These are phyloP conservation scores for Nephrotoma appendiculata DNA, from an alignment of 2,888 invertebrate genomes.

Conservation along the genomic window DNA sequence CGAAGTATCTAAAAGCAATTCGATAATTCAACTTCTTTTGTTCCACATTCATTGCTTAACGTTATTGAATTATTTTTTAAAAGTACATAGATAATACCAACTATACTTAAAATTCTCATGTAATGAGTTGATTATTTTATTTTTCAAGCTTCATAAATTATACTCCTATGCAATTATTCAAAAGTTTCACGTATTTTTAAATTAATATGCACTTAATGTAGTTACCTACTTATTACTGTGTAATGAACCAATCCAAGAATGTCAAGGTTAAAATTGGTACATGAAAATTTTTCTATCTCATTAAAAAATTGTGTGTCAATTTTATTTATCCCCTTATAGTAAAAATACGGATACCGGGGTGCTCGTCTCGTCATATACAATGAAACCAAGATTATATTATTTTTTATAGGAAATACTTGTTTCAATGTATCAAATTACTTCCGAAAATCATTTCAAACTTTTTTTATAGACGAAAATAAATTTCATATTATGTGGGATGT, in stretches of 20 bases:
- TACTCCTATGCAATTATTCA: not conserved
- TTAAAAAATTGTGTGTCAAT: not conserved
- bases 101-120: not conserved
- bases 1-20: not conserved
- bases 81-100: not conserved
- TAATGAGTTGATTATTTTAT: not conserved
- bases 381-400: not conserved
- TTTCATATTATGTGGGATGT: not conserved
- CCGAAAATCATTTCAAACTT: not conserved
- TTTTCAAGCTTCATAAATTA: not conserved
- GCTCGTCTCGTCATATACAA: not conserved
- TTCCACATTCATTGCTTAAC: not conserved
- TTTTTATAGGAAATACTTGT: not conserved
- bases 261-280: not conserved
- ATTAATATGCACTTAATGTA: not conserved
- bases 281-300: not conserved
- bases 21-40: not conserved
- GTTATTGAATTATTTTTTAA: not conserved
- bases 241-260: not conserved
- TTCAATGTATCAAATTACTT: not conserved
- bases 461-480: not conserved
- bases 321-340: not conserved
- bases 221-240: not conserved
- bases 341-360: not conserved
- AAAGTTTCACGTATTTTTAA: not conserved